These are phyloP conservation scores for Drosophila miranda DNA, from an alignment of 1,140 invertebrate genomes.

Conservation along the genomic window DNA sequence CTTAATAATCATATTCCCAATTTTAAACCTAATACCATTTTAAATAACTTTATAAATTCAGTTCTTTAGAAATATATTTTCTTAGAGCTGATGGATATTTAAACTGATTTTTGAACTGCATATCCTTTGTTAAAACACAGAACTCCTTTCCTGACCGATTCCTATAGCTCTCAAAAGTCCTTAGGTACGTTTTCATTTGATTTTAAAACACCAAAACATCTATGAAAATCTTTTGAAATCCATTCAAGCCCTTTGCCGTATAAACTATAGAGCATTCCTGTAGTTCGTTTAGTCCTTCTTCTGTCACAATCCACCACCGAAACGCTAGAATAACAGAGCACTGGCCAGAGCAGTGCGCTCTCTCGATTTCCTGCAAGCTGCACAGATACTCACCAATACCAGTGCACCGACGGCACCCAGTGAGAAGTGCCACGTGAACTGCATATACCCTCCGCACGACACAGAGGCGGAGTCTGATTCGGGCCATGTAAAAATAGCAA, in stretches of 20 bases:
- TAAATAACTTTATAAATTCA: not conserved
- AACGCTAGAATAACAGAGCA: conserved; percentile 17
- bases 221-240: too few species aligned
- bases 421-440: conserved; percentile 38
- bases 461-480: conserved; percentile 74
- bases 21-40: too few species aligned
- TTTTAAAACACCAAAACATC: not conserved
- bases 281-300: conserved; percentile 35
- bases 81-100: too few species aligned
- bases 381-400: conserved; percentile 61
- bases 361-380: conserved; percentile 43
- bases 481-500: conserved; percentile 32
- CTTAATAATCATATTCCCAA: too few species aligned
- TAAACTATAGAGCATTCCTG: conserved; percentile 51
- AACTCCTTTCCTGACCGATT: too few species aligned
- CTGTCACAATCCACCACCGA: conserved; percentile 52
- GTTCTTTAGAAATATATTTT: too few species aligned
- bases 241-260: not conserved
- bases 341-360: conserved; percentile 28
- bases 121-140: too few species aligned
- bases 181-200: not conserved
- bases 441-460: conserved; percentile 41
- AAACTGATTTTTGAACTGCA: too few species aligned
- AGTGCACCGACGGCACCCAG: conserved; percentile 41
- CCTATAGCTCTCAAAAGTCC: too few species aligned